Conservation (phyloP, 2,888 invertebrate species). For the Lasioglossum oenotherae region DNA sequence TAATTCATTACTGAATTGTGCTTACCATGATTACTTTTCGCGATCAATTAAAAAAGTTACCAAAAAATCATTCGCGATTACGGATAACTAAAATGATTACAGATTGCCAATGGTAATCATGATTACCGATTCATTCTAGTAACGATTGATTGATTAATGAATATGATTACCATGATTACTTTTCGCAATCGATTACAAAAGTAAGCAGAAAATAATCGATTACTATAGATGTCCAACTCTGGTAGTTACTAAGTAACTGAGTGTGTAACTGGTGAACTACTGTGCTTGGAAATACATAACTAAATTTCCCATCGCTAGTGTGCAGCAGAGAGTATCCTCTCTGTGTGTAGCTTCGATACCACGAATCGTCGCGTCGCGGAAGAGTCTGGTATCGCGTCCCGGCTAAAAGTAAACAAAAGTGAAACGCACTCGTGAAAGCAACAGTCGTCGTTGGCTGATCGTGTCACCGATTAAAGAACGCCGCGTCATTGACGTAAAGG, state of each 20-base stretch:
- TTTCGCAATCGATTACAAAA: too few relatives aligned
- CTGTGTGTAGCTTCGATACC: not conserved
- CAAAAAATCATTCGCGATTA: too few relatives aligned
- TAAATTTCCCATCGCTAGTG: not conserved
- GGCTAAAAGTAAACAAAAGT: conserved; percentile 42
- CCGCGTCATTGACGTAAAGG: conserved; percentile 36
- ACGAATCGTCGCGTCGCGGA: not conserved
- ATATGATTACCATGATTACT: too few relatives aligned
- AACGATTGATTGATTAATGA: too few relatives aligned
- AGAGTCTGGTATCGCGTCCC: not conserved
- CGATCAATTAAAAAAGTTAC: too few relatives aligned
- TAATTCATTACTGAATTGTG: too few relatives aligned
- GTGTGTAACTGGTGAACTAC: not conserved
- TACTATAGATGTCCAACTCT: too few relatives aligned
- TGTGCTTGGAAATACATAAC: not conserved
- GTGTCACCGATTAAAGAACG: conserved; percentile 26
- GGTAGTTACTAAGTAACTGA: not conserved
- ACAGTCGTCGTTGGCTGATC: conserved; percentile 29
- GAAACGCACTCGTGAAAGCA: conserved; percentile 36
- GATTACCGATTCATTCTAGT: too few relatives aligned
- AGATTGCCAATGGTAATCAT: too few relatives aligned
- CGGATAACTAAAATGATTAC: too few relatives aligned
- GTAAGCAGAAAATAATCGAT: too few relatives aligned
- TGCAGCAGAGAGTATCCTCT: not conserved
- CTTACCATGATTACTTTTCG: too few relatives aligned